Evolutionary conservation across 2,113 vertebrate genomes (phyloP).

Genomic region (Parus major): DNA sequence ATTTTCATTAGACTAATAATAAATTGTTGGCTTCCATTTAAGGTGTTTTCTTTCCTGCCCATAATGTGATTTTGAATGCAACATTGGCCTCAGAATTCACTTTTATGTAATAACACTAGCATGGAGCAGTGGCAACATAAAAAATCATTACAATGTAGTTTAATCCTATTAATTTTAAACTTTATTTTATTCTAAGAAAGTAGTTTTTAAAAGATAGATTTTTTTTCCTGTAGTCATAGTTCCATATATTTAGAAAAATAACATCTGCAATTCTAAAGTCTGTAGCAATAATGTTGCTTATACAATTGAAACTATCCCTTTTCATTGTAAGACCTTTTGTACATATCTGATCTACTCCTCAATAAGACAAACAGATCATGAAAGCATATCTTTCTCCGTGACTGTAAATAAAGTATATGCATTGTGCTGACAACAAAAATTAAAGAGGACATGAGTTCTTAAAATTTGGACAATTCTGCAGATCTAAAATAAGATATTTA

Average conservation of each 20-base stretch:
- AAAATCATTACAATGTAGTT: background rate
- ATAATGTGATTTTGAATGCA: background rate
- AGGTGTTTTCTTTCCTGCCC: background rate
- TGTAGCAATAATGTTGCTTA: background rate
- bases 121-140: background rate
- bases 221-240: background rate
- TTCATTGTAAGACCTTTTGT: background rate
- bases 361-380: background rate
- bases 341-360: background rate
- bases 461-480: slow-evolving; percentile 51
- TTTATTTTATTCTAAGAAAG: background rate
- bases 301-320: background rate
- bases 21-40: background rate
- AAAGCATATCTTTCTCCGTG: background rate
- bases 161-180: background rate
- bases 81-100: background rate
- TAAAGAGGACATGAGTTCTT: slow-evolving; percentile 38
- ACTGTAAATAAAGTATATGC: background rate
- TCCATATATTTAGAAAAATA: background rate
- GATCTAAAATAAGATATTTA: slow-evolving; percentile 22
- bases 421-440: slow-evolving; percentile 6
- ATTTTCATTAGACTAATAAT: background rate
- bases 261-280: background rate
- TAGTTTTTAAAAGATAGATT: background rate
- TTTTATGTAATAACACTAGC: background rate